Evolutionary conservation across 2,888 invertebrate genomes (phyloP), one percentile per base, ranked within the genome.

Genomic region (Lottia scabra): DNA sequence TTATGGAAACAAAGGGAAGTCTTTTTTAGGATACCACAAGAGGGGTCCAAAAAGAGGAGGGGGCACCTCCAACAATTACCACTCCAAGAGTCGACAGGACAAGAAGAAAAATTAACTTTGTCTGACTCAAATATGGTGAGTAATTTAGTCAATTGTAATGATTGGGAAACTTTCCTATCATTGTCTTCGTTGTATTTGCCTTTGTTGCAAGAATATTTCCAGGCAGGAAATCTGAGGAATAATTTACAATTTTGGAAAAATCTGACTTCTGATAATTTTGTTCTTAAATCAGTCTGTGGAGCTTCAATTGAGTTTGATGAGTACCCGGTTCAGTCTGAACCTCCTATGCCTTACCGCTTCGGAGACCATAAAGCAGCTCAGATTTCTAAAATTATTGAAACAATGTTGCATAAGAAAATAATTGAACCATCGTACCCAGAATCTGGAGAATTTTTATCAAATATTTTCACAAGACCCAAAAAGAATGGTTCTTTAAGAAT

Each of bases 401-500:
- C 56, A 48, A 48, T 48, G 48, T 48, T 48, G 48, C 13, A 12
- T 48, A 48, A 48, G 48, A 48, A 48, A 48, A 48, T 48, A 15
- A 56, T 56, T 56, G 56, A 56, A 56, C n/a, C n/a, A 16, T 45
- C 23, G 3, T 13, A 16, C 27, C 2, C 10, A 48, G 65, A 65
- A 45, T 12, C 4, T 27, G 48, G 62, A 13, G 69, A 77, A 67
- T 75, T 65, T 68, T 44, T 75, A 38, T 75, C 75, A 64, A 66
- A 67, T 62, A 71, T 71, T 65, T 70, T 72, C 64, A 46, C 63
- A 12, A 66, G 67, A 63, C 19, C 66, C 10, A 75, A 75, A 56
- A 67, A 56, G 23, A 67, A 75, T 73, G 56, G 23, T n/a, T 56
- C 56, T 56, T 10, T 56, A 19, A n/a, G 56, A 46, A 26, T 75